A percentile compares a stretch with the other conserved stretches of the same genome.
phyloP scores from a whole-genome alignment of 1,140 invertebrate genomes.

The Drosophila orosa region DNA sequence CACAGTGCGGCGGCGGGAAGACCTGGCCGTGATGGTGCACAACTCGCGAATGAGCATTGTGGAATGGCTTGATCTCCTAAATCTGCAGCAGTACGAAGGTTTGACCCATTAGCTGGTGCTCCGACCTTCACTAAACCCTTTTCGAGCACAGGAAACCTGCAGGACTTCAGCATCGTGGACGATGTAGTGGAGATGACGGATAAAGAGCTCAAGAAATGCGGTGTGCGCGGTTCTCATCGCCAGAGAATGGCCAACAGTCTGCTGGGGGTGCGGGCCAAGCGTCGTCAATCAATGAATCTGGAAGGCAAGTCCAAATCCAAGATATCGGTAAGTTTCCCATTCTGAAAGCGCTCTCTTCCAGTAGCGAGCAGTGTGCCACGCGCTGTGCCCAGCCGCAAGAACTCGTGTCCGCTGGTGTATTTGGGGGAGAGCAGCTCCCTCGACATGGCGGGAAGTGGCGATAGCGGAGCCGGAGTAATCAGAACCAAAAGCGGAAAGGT shows the following conservation, averaged over 20 bases:
- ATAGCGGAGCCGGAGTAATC: slow-evolving; percentile 47
- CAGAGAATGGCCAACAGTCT: slow-evolving; percentile 88
- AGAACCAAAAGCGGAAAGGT: slow-evolving; percentile 74
- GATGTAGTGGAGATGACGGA: slow-evolving; percentile 87
- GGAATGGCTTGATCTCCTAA: slow-evolving; percentile 74
- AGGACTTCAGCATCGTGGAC: slow-evolving; percentile 85
- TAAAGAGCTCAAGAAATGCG: slow-evolving; percentile 86
- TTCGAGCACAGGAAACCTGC: slow-evolving; percentile 71
- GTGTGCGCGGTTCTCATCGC: slow-evolving; percentile 87
- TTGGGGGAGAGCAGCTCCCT: slow-evolving; percentile 30
- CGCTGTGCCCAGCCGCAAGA: slow-evolving; percentile 57
- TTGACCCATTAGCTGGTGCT: not conserved
- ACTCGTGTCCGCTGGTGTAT: slow-evolving; percentile 73
- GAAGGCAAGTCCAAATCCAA: slow-evolving; percentile 52
- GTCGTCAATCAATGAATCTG: slow-evolving; percentile 73
- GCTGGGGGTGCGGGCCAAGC: slow-evolving; percentile 86
- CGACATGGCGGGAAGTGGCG: slow-evolving; percentile 41
- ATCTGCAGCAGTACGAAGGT: slow-evolving; percentile 78
- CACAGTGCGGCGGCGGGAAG: slow-evolving; percentile 55
- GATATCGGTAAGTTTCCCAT: not conserved
- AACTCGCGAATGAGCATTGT: slow-evolving; percentile 71
- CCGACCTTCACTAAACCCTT: not conserved
- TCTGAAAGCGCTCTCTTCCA: slow-evolving; percentile 1
- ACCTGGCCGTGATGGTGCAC: slow-evolving; percentile 71
- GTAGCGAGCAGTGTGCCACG: slow-evolving; percentile 42